Conservation (phyloP, 2,797 vertebrate genomes). For the Lutjanus campechanus region DNA sequence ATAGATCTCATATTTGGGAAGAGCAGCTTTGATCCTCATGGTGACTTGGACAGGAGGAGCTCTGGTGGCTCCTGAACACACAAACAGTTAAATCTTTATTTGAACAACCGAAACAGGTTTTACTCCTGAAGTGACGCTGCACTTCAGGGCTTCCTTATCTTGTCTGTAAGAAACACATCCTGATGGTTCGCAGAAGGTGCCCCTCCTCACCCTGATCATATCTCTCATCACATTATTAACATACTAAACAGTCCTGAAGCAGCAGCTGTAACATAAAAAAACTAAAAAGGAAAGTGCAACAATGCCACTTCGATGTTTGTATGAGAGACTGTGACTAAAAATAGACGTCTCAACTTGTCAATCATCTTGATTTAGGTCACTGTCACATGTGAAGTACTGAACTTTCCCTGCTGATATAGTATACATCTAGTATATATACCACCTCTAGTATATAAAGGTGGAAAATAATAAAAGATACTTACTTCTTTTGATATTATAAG, state of each 20-base stretch:
- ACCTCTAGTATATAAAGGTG: too few species aligned
- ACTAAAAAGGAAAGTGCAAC: slow-evolving; percentile 27
- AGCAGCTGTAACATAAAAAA: slow-evolving; percentile 26
- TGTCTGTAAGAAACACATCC: neutral
- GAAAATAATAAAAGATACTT: slow-evolving; percentile 4
- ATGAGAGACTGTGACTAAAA: slow-evolving; percentile 39
- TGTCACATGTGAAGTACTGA: neutral
- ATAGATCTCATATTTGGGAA: slow-evolving; percentile 93
- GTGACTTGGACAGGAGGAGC: slow-evolving; percentile 26
- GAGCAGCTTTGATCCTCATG: slow-evolving; percentile 93
- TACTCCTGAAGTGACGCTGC: neutral
- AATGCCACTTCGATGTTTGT: slow-evolving; percentile 5
- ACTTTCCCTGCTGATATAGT: neutral
- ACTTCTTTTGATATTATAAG: neutral
- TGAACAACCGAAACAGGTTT: slow-evolving; percentile 14
- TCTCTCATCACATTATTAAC: slow-evolving; percentile 1
- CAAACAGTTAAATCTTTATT: neutral
- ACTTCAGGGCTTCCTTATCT: neutral
- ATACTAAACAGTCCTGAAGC: neutral
- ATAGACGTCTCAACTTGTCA: slow-evolving; percentile 39
- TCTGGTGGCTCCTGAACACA: slow-evolving; percentile 49
- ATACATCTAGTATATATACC: neutral
- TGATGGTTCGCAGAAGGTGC: neutral
- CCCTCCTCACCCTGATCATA: neutral
- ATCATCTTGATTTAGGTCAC: slow-evolving; percentile 34